These are phyloP conservation scores for Pampusana beccarii DNA, from an alignment of 2,113 vertebrate genomes.

Conservation along the genomic window DNA sequence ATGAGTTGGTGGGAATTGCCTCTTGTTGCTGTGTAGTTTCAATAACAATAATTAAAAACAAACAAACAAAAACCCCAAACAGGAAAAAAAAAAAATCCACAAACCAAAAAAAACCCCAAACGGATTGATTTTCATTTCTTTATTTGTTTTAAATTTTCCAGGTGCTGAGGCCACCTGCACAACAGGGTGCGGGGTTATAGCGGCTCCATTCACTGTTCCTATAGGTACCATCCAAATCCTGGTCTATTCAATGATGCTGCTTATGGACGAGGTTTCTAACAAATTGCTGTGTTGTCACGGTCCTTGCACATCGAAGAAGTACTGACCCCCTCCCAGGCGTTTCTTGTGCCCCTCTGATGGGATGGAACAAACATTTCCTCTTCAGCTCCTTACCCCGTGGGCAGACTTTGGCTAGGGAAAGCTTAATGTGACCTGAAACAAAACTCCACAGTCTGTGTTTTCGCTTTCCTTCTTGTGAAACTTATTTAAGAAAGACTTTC, in stretches of 20 bases:
- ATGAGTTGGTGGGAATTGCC: neutral
- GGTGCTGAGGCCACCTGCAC: neutral
- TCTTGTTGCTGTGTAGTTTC: neutral
- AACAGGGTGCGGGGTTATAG: neutral
- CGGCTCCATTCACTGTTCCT: no score
- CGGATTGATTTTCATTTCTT: no score
- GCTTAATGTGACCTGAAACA: neutral
- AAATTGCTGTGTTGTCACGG: neutral
- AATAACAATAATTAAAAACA: neutral
- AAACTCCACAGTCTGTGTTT: neutral
- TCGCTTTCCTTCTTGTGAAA: neutral
- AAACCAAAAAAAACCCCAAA: no score
- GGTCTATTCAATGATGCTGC: neutral
- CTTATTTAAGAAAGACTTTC: neutral
- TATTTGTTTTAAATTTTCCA: no score
- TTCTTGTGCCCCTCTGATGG: neutral
- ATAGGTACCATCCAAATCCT: neutral
- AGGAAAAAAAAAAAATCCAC: no score
- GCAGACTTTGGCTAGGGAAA: neutral
- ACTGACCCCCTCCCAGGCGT: neutral
- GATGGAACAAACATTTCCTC: neutral
- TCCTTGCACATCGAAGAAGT: neutral
- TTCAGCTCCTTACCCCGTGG: neutral
- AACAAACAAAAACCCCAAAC: fast-evolving
- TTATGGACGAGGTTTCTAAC: no score